Evolutionary conservation across 2,888 invertebrate species (phyloP), one percentile per base, ranked within the genome.

Genomic region (Phytoseiulus persimilis): DNA sequence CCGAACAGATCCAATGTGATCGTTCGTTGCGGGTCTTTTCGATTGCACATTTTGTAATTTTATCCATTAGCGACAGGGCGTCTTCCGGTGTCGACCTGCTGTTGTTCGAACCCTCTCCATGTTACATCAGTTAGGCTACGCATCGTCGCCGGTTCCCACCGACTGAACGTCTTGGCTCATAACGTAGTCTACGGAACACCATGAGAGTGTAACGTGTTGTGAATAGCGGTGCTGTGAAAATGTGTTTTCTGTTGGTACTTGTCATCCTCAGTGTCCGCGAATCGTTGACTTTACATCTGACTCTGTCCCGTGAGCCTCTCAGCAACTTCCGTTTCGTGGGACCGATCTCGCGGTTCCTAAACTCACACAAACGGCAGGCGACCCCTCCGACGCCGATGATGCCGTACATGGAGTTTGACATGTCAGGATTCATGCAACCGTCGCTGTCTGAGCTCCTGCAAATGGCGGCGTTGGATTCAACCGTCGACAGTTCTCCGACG

Each of bases 271-370:
- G 65, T 65, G 65, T 65, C 65, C 65, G 65, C 65, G 65, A 65
- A 65, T 65, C 65, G 14, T 28, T 65, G 14, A 28, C 9, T 65
- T 28, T 65, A 28, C 65, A 65, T 65, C 65, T 65, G 9, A 3
- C 5, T 31, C 33, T 33, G 33, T 87, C 87, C 32, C 32, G 87
- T n/a, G 87, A 87, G n/a, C 87, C 87, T 33, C 87, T 87, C 1
- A 39, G 39, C 11, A 87, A 33, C 23, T 87, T 28, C 33, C 87
- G 87, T 32, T 87, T 87, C 32, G 33, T 87, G 32, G 87, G 87
- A 31, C 87, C 87, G 39, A 39, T 87, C 5, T 87, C 87, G 32
- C 87, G 87, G n/a, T 87, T 87, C 6, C 87, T 87, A n/a, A 87
- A 87, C 31, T n/a, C 32, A n/a, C 45, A 39, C 23, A 33, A 87